Conservation (phyloP, 2,888 invertebrate genomes). For the Cheilosia scutellata region DNA sequence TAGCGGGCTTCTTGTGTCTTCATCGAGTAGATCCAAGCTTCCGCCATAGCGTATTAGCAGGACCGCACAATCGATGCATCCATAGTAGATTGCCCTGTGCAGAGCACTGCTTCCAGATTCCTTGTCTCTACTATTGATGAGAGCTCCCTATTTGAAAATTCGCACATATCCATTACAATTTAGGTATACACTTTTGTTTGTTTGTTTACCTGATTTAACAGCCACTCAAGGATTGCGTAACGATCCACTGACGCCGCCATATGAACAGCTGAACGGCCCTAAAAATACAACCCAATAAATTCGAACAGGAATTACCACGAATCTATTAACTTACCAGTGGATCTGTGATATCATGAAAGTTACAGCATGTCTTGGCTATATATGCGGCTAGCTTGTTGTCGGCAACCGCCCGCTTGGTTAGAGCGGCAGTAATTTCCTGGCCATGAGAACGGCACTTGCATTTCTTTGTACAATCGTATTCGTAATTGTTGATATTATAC, state of each 20-base stretch:
- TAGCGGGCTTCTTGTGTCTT: conserved; percentile 81
- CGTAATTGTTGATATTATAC: conserved; percentile 79
- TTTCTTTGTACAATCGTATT: conserved; percentile 86
- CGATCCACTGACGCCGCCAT: conserved; percentile 91
- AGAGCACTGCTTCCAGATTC: conserved; percentile 90
- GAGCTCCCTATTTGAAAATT: conserved; percentile 79
- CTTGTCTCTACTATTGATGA: conserved; percentile 80
- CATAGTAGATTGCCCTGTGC: conserved; percentile 93
- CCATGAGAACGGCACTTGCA: conserved; percentile 85
- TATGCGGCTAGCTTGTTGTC: conserved; percentile 87
- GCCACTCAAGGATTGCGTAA: conserved; percentile 89
- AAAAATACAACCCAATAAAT: conserved; percentile 50
- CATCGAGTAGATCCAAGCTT: conserved; percentile 81
- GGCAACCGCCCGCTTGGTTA: conserved; percentile 87
- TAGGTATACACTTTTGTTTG: neutral
- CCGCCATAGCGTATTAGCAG: conserved; percentile 88
- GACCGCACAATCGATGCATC: conserved; percentile 90
- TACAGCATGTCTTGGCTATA: conserved; percentile 86
- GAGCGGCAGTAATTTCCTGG: conserved; percentile 86
- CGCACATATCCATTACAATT: neutral
- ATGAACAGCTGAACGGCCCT: conserved; percentile 92
- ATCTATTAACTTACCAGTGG: conserved; percentile 84
- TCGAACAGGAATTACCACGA: neutral
- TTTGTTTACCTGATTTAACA: conserved; percentile 85
- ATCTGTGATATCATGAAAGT: conserved; percentile 87